Base-by-base conservation (phyloP, 2,797 vertebrate species). In the Chloroceryle amazona region DNA sequence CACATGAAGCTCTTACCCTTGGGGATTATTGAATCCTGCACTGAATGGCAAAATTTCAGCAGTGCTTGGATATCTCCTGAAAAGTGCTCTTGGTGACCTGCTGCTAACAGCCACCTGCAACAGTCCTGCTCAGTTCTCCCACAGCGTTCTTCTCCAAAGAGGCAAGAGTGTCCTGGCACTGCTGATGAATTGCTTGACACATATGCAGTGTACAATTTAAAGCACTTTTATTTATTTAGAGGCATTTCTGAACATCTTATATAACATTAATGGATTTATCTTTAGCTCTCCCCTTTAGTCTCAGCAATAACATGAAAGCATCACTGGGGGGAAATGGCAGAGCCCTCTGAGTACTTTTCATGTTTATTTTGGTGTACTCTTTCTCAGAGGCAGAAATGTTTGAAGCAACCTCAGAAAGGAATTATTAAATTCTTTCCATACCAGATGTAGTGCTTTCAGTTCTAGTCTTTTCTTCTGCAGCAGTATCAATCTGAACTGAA, bases 181-280 rank as follows among this genome's bases (percentile, higher is more conserved):
- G 70, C 31, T 4, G 5, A 37, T 9, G 35, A 62, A 55, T 71
- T 75, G 60, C 57, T 41, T 78, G 71, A 72, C 93, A 75, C 17
- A 2, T 33, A 33, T 1, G 0, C 46, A 68, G 47, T 63, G 35
- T 70, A n/a, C 35, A 63, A 74, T 51, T n/a, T 60, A 63, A 86
- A 91, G 73, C 58, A 66, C 42, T 84, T 94, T 93, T 41, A 67
- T 90, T 94, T 92, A 93, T 96, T 95, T 76, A 96, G 82, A 93
- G 26, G n/a, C 62, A 86, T 84, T 96, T 96, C 37, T 46, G 65
- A 94, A 62, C 37, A 39, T 25, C 66, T 93, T 88, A 76, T 70
- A 10, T 89, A 95, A 89, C 55, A 54, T 65, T 76, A 95, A 93
- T 89, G 86, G 76, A 31, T 95, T 97, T 94, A 70, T 90, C 91